A percentile compares a stretch with the other conserved stretches of the same genome.
phyloP scores from a whole-genome alignment of 2,797 vertebrate genomes.

The Acipenser transmontanus region DNA sequence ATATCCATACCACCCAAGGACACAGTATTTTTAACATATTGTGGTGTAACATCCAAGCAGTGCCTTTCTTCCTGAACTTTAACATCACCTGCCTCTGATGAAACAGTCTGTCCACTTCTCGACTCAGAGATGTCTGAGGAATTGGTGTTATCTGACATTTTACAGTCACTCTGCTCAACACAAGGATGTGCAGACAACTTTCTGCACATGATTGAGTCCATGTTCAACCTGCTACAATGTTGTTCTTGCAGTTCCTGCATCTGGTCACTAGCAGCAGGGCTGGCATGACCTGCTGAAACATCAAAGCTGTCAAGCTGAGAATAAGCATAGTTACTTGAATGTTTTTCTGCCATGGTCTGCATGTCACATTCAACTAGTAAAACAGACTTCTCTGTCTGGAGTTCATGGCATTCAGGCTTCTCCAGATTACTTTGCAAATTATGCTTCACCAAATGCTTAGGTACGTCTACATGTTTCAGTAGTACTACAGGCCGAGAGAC shows the following conservation, averaged over 20 bases:
- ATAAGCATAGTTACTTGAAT: not conserved
- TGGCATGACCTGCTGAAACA: not conserved
- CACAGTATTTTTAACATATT: no score
- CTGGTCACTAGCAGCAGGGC: not conserved
- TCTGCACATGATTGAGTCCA: not conserved
- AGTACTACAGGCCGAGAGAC: slow-evolving; percentile 8
- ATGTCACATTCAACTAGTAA: not conserved
- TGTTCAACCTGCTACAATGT: not conserved
- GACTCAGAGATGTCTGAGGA: no score
- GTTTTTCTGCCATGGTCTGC: not conserved
- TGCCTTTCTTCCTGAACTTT: no score
- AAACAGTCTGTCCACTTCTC: no score
- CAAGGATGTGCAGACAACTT: not conserved
- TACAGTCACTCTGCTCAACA: no score
- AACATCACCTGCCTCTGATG: no score
- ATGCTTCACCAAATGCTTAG: not conserved
- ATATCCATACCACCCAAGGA: no score
- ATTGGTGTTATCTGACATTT: not conserved
- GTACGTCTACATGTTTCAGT: slow-evolving; percentile 13
- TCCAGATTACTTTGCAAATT: not conserved
- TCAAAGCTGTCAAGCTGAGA: not conserved
- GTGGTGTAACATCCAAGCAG: no score
- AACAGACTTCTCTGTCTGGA: slow-evolving; percentile 4
- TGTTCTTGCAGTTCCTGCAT: not conserved
- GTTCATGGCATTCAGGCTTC: not conserved